These are phyloP conservation scores for Camponotus pennsylvanicus DNA, from an alignment of 1,140 invertebrate species.

Conservation along the genomic window DNA sequence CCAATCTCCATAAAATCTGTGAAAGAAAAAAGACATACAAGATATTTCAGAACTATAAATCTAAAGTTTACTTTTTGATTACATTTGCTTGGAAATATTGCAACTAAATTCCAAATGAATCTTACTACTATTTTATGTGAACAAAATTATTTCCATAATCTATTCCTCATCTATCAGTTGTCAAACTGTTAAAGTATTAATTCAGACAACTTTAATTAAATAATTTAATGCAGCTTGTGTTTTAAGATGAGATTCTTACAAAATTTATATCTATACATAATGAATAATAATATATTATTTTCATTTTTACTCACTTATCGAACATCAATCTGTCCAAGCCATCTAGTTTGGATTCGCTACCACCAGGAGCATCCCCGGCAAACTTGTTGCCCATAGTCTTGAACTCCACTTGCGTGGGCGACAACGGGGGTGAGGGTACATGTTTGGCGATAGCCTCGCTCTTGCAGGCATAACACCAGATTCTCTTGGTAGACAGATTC, in stretches of 20 bases:
- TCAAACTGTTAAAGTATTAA: background rate
- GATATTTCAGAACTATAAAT: background rate
- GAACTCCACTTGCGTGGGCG: conserved; percentile 82
- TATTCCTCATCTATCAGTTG: background rate
- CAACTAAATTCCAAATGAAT: conserved; percentile 68
- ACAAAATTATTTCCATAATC: conserved; percentile 4
- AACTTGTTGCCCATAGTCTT: conserved; percentile 77
- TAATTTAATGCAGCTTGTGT: background rate
- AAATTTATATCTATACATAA: no score
- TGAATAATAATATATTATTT: background rate
- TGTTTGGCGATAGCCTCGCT: conserved; percentile 89
- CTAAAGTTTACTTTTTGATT: conserved; percentile 29
- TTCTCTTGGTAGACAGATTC: conserved; percentile 92
- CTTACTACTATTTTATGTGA: background rate
- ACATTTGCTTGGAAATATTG: conserved; percentile 41
- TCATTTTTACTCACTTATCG: conserved; percentile 65
- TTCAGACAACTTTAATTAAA: background rate
- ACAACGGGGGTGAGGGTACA: conserved; percentile 74
- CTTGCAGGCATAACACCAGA: conserved; percentile 95
- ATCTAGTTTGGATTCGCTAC: conserved; percentile 79
- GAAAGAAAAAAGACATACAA: conserved; percentile 15
- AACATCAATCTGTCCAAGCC: conserved; percentile 72
- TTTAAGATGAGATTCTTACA: no score
- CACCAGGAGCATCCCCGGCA: conserved; percentile 74
- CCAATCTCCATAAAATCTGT: conserved; percentile 67